Conservation (phyloP, 2,113 vertebrate species). For the Vulpes lagopus region DNA sequence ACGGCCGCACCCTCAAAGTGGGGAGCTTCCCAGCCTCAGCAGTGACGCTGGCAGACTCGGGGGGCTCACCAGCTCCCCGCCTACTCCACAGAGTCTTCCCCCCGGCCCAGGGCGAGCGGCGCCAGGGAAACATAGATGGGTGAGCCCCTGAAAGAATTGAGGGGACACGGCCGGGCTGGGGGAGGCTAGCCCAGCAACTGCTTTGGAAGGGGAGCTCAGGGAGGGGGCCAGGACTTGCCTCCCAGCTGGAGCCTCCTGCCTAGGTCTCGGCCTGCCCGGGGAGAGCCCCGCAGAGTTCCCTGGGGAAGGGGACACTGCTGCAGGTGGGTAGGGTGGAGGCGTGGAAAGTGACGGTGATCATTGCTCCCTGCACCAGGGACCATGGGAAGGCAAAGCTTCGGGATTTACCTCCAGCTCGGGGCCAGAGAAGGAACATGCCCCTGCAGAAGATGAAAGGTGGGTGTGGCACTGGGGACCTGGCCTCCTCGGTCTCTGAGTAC, state of each 20-base stretch:
- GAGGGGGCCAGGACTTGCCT: neutral
- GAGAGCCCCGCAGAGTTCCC: neutral
- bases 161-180: neutral
- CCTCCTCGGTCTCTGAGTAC: neutral
- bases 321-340: neutral
- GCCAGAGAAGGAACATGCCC: conserved; percentile 2
- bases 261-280: neutral
- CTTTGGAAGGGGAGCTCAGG: neutral
- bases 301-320: neutral
- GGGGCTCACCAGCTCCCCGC: neutral
- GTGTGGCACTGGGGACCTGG: conserved; percentile 81
- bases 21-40: conserved; percentile 90
- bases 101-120: conserved; percentile 53
- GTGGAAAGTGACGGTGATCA: neutral
- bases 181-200: neutral
- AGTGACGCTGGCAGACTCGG: conserved; percentile 38
- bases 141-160: conserved; percentile 79
- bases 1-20: conserved; percentile 88
- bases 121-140: conserved; percentile 86
- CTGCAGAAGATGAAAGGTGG: conserved; percentile 63
- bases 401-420: neutral
- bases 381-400: conserved; percentile 48
- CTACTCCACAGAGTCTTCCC: conserved; percentile 38
- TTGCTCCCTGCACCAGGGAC: conserved; percentile 28
- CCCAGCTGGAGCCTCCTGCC: neutral